Evolutionary conservation across 1,140 invertebrate genomes (phyloP).

Genomic region (Arctopsyche grandis): DNA sequence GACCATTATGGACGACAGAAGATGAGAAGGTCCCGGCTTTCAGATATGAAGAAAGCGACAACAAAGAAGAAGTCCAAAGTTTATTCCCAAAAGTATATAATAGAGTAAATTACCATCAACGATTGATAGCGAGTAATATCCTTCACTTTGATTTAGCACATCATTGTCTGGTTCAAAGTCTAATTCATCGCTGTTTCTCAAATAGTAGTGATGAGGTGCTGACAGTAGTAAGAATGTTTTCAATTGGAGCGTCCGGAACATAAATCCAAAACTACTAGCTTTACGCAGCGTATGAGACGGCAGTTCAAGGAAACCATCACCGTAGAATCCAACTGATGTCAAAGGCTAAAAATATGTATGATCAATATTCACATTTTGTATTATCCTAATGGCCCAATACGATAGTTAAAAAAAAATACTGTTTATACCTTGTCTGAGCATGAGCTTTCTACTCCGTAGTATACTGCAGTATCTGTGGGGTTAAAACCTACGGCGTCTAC

Average conservation of each 20-base stretch:
- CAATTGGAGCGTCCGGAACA: constrained; percentile 78
- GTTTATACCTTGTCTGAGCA: constrained; percentile 75
- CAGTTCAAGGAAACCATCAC: constrained; percentile 82
- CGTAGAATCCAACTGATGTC: constrained; percentile 77
- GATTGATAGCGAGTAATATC: constrained; percentile 59
- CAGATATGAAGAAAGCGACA: no score
- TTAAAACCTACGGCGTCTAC: constrained; percentile 73
- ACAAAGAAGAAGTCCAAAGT: no score
- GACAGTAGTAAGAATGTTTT: constrained; percentile 80
- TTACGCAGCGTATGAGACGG: constrained; percentile 73
- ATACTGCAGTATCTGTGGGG: constrained; percentile 70
- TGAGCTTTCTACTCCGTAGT: constrained; percentile 80
- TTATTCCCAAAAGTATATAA: background rate
- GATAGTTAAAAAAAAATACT: background rate
- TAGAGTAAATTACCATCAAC: constrained; percentile 57
- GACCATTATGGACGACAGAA: no score
- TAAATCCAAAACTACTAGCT: constrained; percentile 76
- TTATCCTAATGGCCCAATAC: no score
- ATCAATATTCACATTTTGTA: background rate
- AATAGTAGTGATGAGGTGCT: constrained; percentile 69
- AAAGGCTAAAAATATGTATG: constrained; percentile 63
- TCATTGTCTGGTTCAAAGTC: constrained; percentile 53
- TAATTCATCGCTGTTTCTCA: constrained; percentile 58
- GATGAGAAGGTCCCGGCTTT: no score
- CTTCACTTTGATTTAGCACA: constrained; percentile 59